These are phyloP conservation scores for Drosophila auraria DNA, from an alignment of 1,140 invertebrate genomes.

Conservation along the genomic window DNA sequence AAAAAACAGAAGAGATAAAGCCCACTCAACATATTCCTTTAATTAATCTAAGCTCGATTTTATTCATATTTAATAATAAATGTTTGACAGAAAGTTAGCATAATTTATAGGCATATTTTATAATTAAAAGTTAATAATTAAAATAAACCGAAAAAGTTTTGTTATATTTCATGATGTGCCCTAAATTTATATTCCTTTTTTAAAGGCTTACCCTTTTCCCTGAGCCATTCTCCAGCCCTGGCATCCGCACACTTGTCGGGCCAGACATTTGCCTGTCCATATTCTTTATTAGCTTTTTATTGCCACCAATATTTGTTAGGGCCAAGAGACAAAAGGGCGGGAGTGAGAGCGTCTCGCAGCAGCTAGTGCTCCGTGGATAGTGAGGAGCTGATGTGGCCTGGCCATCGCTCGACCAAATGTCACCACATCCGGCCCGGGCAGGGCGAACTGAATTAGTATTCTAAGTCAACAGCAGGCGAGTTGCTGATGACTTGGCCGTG, in stretches of 20 bases:
- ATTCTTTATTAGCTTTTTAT: constrained; percentile 83
- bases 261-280: constrained; percentile 52
- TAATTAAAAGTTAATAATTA: neutral
- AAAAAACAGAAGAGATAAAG: no score
- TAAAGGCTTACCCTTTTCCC: neutral
- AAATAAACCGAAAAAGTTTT: neutral
- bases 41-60: no score
- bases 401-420: constrained; percentile 68
- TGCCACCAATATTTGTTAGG: constrained; percentile 78
- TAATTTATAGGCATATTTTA: no score
- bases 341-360: constrained; percentile 4
- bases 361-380: neutral
- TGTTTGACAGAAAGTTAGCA: no score
- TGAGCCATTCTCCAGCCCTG: constrained; percentile 14
- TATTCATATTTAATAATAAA: no score
- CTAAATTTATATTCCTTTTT: no score
- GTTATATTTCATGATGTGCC: rapidly evolving
- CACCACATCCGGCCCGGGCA: constrained; percentile 72
- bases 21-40: rapidly evolving
- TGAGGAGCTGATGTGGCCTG: constrained; percentile 23
- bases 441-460: constrained; percentile 76
- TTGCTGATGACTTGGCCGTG: constrained; percentile 49
- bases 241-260: constrained; percentile 47
- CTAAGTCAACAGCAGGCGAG: constrained; percentile 67
- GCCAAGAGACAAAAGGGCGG: constrained; percentile 24